These are phyloP conservation scores for Agrilus planipennis DNA, from an alignment of 1,140 invertebrate species.

Conservation along the genomic window DNA sequence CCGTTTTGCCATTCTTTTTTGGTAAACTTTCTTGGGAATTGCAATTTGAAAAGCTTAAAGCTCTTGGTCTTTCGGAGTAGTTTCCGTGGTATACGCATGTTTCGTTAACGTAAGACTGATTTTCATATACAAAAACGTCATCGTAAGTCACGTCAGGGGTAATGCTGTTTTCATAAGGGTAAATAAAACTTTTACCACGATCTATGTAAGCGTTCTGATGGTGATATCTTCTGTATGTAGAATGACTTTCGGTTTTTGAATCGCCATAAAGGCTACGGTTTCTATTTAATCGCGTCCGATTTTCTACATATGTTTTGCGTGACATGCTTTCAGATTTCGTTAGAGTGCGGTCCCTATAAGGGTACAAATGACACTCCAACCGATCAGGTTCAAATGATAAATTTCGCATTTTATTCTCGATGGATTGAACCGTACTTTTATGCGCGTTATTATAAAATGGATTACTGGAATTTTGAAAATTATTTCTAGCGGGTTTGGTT, in stretches of 20 bases:
- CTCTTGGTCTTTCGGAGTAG: constrained; percentile 17
- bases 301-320: constrained; percentile 26
- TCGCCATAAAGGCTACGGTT: not conserved
- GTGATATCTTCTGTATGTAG: not conserved
- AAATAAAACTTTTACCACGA: not conserved
- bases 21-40: constrained; percentile 23
- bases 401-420: constrained; percentile 23
- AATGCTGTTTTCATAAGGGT: not conserved
- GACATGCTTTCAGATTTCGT: constrained; percentile 32
- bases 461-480: constrained; percentile 3
- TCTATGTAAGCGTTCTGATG: not conserved
- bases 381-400: constrained; percentile 18
- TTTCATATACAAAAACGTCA: constrained; percentile 17
- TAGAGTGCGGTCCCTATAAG: constrained; percentile 21
- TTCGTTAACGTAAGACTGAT: constrained; percentile 10
- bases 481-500: constrained; percentile 6
- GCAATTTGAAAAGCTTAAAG: constrained; percentile 28
- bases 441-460: constrained; percentile 2
- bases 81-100: not conserved
- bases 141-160: constrained; percentile 16
- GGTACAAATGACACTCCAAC: not conserved
- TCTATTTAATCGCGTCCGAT: not conserved
- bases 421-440: constrained; percentile 10
- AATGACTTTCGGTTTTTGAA: not conserved
- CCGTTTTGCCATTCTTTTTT: constrained; percentile 26